A percentile compares a stretch with the other conserved stretches of the same genome.
These are phyloP conservation scores for Trichomalopsis sarcophagae DNA, from an alignment of 1,140 invertebrate genomes.

Conservation along the genomic window DNA sequence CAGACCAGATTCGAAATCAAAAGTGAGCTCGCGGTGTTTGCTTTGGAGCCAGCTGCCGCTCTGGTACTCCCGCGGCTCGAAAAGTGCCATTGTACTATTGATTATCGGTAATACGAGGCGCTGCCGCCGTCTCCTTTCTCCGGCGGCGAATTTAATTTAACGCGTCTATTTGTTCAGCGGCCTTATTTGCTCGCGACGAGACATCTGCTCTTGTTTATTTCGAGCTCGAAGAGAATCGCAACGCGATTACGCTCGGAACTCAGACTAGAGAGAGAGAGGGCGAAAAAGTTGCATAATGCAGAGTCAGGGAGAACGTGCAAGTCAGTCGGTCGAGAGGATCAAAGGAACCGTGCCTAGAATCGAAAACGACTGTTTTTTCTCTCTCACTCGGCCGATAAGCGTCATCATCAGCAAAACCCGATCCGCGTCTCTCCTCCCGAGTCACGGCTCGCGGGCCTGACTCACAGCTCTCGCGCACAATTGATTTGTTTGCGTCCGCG, in stretches of 20 bases:
- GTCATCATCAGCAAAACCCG: constrained; percentile 31
- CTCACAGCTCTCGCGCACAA: constrained; percentile 59
- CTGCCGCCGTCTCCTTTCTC: constrained; percentile 33
- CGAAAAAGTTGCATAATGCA: constrained; percentile 42
- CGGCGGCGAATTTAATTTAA: constrained; percentile 46
- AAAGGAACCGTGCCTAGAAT: constrained; percentile 46
- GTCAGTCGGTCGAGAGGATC: constrained; percentile 30
- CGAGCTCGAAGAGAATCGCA: constrained; percentile 1
- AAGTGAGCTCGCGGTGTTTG: constrained; percentile 43
- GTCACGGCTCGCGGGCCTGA: constrained; percentile 49
- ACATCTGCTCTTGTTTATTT: constrained; percentile 46
- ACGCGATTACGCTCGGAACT: constrained; percentile 1
- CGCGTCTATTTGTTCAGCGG: constrained; percentile 42
- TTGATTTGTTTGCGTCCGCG: constrained; percentile 62
- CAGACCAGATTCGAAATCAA: constrained; percentile 16
- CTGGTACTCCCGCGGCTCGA: constrained; percentile 49
- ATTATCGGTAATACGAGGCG: constrained; percentile 65
- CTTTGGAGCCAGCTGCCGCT: constrained; percentile 34
- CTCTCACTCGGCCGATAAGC: constrained; percentile 23
- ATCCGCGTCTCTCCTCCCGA: constrained; percentile 44
- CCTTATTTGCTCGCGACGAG: constrained; percentile 26
- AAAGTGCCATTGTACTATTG: constrained; percentile 58
- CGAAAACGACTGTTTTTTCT: constrained; percentile 38
- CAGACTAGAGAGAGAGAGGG: neutral
- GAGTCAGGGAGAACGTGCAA: constrained; percentile 36